Conservation (phyloP, 2,113 vertebrate genomes). For the Seriola rivoliana region DNA sequence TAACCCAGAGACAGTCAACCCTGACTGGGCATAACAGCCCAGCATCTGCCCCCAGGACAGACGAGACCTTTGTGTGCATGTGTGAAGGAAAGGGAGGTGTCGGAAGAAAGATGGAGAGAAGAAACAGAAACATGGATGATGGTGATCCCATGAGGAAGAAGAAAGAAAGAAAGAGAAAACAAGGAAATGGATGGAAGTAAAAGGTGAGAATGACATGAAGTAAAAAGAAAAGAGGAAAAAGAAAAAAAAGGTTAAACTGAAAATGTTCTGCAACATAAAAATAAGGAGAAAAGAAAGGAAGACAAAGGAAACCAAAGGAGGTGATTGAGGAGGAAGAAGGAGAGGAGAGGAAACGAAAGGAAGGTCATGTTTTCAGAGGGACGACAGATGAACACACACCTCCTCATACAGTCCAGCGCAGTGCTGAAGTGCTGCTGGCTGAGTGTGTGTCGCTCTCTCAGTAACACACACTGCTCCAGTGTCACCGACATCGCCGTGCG, state of each 20-base stretch:
- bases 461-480: slow-evolving; percentile 90
- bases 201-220: background rate
- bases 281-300: background rate
- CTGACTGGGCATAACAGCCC: slow-evolving; percentile 62
- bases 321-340: background rate
- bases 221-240: background rate
- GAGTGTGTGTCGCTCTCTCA: slow-evolving; percentile 89
- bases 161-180: background rate
- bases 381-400: slow-evolving; percentile 83
- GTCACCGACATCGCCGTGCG: slow-evolving; percentile 95
- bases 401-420: slow-evolving; percentile 92
- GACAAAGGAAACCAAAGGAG: fast-evolving
- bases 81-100: background rate
- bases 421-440: slow-evolving; percentile 88
- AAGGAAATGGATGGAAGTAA: background rate
- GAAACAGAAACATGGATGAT: background rate
- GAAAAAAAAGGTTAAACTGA: slow-evolving; percentile 6
- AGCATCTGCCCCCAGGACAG: slow-evolving; percentile 75
- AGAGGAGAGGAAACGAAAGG: too few species aligned
- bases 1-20: slow-evolving; percentile 33
- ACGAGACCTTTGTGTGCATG: slow-evolving; percentile 55
- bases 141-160: background rate
- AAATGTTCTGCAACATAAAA: background rate
- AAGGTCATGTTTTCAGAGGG: background rate
- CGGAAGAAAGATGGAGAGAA: background rate